Evolutionary conservation across 2,797 vertebrate species (phyloP), one percentile per base, ranked within the genome.

Genomic region (Clarias platycephalus): DNA sequence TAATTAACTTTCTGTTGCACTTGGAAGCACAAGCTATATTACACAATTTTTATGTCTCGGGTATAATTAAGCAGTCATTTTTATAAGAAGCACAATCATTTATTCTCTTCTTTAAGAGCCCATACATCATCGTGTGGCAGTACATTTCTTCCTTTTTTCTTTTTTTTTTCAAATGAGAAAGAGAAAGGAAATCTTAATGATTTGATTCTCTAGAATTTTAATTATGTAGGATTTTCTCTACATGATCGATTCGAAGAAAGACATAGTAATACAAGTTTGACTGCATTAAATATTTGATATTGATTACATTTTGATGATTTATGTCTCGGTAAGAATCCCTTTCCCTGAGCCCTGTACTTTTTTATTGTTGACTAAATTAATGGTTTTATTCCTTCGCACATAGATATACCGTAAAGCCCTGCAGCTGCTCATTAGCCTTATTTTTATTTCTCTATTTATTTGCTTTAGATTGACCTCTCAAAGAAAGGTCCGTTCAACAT

Each of bases 271-370:
- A 95, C 93, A 95, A 94, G 92, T 93, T 95, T 93, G 93, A 94
- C 93, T 94, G 91, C 94, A 95, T 95, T 96, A 95, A 95, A 95
- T 95, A 95, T 95, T 95, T 95, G 93, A 96, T 95, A 95, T 93
- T 92, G 93, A 95, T 95, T 93, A 94, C 87, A 93, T 91, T 93
- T 94, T 93, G 85, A 95, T 95, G 94, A 95, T 95, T 95, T 95
- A 95, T 95, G 94, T 93, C 92, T 92, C 94, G 91, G 93, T 94
- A 94, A 94, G 92, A 94, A 94, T 94, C 93, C 82, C 92, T 94
- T 95, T 95, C 93, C 94, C 92, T 93, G 93, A 94, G 93, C 92
- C 86, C 88, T 88, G 90, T 90, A 89, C 91, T 80, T 74, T 80
- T 94, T 94, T 94, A 94, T 94, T 93, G 94, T 93, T 90, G 91